Percentiles rank a stretch among this genome's conserved stretches.
Evolutionary conservation across 2,888 invertebrate species (phyloP).

Genomic region (Thymelicus lineola): DNA sequence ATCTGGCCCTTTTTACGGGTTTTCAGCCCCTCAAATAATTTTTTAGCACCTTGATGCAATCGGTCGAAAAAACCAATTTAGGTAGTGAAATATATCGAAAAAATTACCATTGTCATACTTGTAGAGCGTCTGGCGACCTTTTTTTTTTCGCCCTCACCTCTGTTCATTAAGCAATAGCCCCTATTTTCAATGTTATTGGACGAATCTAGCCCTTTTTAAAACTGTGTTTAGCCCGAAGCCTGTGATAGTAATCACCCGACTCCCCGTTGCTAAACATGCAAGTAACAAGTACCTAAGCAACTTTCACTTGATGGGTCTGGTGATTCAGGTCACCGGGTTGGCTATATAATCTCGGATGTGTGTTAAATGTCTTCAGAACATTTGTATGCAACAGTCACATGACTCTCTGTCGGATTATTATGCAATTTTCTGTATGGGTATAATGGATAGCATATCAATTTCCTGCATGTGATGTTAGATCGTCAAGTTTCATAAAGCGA

Average conservation of each 20-base stretch:
- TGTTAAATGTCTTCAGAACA: constrained; percentile 24
- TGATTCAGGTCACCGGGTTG: constrained; percentile 35
- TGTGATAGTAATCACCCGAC: constrained; percentile 1
- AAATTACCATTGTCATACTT: too few relatives aligned
- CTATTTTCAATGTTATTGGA: too few relatives aligned
- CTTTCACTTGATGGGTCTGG: constrained; percentile 35
- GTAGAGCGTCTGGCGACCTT: too few relatives aligned
- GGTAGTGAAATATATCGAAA: too few relatives aligned
- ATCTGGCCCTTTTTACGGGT: too few relatives aligned
- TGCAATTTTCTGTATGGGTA: constrained; percentile 33
- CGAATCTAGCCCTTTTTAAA: too few relatives aligned
- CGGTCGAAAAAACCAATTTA: too few relatives aligned
- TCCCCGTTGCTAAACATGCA: constrained; percentile 17
- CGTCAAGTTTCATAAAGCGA: background rate
- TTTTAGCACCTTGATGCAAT: too few relatives aligned
- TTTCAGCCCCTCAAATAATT: too few relatives aligned
- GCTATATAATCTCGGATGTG: constrained; percentile 30
- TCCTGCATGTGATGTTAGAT: background rate
- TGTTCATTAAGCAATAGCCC: too few relatives aligned
- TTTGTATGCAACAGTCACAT: constrained; percentile 31
- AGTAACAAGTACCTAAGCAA: constrained; percentile 22
- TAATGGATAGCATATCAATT: constrained; percentile 26
- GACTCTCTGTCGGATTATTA: constrained; percentile 29
- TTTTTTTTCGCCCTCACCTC: too few relatives aligned
- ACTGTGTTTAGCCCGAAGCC: too few relatives aligned